Evolutionary conservation across 2,888 invertebrate species (phyloP), one percentile per base, ranked within the genome.

Genomic region (Hermaeophaga mercurialis): DNA sequence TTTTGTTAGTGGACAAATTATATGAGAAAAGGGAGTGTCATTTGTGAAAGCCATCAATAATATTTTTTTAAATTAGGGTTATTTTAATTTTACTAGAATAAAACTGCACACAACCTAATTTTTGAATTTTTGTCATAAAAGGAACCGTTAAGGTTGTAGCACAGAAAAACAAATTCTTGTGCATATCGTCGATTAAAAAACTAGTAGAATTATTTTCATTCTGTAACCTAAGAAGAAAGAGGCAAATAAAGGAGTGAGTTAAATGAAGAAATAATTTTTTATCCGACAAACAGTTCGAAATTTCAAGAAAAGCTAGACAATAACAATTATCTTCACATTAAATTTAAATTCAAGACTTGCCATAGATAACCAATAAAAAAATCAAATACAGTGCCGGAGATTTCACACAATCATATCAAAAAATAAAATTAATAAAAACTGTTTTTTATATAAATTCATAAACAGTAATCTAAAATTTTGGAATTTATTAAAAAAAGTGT

Each of bases 291-390:
- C 47, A 54, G 54, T 46, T 43, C 26, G 14, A 54, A 54, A 54
- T 47, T 47, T 54, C 54, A 54, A 47, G 46, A 47, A 54, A 34
- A 59, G 55, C 58, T 48, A 26, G 46, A 52, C 43, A 41, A 50
- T 49, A 55, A 59, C 54, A 59, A 59, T 59, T 52, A 55, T 55
- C 43, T 45, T 43, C 55, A 24, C 55, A 52, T 59, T 52, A 44
- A 57, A 48, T 57, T 43, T 48, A 38, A 60, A 60, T 57, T 49
- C 47, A 56, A 45, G 54, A 39, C 45, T 46, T 43, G 56, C 44
- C 46, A 28, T 44, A 52, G 54, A 43, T 50, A 48, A 57, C 58
- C 58, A 33, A 57, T 55, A 48, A 60, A 58, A 62, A 58, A 56
- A 39, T 18, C 9, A 3, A 22, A 39, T 5, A 19, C 39, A 39